Conservation (phyloP, 1,140 invertebrate species). For the Caerostris extrusa region DNA sequence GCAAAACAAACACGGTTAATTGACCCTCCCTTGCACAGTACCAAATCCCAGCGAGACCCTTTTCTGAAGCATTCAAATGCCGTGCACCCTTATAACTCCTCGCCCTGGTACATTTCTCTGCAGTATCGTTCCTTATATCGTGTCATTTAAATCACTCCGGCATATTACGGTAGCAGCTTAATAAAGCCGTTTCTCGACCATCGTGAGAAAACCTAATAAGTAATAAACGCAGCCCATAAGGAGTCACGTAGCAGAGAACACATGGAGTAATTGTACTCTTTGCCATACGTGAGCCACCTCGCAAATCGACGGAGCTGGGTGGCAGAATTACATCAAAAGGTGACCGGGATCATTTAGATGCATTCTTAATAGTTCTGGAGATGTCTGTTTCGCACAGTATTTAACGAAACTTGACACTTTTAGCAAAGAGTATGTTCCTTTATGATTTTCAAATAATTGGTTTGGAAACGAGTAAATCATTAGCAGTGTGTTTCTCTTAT, state of each 20-base stretch:
- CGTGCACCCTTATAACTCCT: not conserved
- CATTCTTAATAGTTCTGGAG: not conserved
- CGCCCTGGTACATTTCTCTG: not conserved
- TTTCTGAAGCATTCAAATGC: not conserved
- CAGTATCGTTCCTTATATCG: not conserved
- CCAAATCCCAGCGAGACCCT: not conserved
- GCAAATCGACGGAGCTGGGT: not conserved
- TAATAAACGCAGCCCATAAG: slow-evolving; percentile 7
- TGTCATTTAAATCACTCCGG: slow-evolving; percentile 41
- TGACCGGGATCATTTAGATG: not conserved
- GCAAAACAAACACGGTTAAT: not conserved
- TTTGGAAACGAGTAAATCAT: not conserved
- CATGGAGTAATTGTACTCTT: not conserved
- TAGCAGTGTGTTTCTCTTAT: too few relatives aligned
- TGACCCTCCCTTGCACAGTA: not conserved
- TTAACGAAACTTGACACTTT: not conserved
- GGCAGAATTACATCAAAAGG: not conserved
- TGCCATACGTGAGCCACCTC: not conserved
- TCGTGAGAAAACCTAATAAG: slow-evolving; percentile 48
- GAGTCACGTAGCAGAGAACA: slow-evolving; percentile 1
- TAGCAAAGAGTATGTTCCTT: not conserved
- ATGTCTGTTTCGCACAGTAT: not conserved
- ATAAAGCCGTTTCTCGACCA: slow-evolving; percentile 21
- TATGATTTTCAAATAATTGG: not conserved
- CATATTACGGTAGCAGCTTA: slow-evolving; percentile 31